Conservation (phyloP, 2,888 invertebrate species). For the Mantis religiosa region DNA sequence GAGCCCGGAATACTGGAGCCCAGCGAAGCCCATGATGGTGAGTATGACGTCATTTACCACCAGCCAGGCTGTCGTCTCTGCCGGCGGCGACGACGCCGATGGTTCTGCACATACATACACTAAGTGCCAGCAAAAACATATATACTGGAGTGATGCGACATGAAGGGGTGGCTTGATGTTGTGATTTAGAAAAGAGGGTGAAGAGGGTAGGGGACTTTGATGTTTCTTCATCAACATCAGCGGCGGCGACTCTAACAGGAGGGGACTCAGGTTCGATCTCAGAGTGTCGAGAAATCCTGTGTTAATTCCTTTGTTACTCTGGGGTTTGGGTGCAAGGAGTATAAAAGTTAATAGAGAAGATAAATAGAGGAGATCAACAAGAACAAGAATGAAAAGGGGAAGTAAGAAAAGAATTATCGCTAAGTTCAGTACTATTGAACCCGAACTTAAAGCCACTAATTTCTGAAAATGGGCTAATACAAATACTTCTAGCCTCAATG, state of each 20-base stretch:
- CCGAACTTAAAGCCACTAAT: too few species aligned
- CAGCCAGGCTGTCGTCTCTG: not conserved
- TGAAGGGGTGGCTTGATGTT: not conserved
- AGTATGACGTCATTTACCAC: not conserved
- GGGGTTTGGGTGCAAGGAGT: not conserved
- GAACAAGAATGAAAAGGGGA: too few species aligned
- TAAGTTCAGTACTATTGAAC: too few species aligned
- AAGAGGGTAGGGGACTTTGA: not conserved
- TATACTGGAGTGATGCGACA: not conserved
- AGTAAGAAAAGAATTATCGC: too few species aligned
- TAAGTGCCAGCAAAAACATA: not conserved
- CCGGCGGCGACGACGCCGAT: not conserved
- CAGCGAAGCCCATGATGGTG: not conserved
- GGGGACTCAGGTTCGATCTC: not conserved
- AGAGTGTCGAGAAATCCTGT: not conserved
- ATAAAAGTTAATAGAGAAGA: not conserved
- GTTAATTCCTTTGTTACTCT: not conserved
- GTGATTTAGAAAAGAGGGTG: not conserved
- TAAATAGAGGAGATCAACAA: not conserved
- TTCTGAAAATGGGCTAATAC: too few species aligned
- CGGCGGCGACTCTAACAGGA: not conserved
- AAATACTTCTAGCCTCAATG: too few species aligned
- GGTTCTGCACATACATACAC: not conserved
- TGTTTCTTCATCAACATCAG: not conserved
- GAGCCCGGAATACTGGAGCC: slow-evolving; percentile 12